Evolutionary conservation across 2,797 vertebrate genomes (phyloP).

Genomic region (Pseudotriccus pelzelni): DNA sequence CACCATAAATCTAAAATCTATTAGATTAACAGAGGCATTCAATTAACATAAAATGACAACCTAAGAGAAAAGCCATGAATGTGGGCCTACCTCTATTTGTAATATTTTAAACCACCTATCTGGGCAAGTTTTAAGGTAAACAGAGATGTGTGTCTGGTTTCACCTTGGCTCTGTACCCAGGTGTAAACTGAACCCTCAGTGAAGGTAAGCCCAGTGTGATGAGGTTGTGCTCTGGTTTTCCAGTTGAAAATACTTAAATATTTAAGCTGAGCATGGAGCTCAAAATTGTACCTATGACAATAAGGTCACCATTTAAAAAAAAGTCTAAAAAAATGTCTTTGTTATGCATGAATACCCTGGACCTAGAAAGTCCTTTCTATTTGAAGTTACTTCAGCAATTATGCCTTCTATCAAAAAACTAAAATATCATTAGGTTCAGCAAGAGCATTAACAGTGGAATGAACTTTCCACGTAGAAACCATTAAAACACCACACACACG

Average conservation of each 20-base stretch:
- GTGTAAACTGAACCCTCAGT: background rate
- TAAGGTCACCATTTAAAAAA: background rate
- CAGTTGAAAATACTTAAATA: background rate
- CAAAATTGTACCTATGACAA: background rate
- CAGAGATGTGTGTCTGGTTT: background rate
- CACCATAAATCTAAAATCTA: slow-evolving; percentile 80
- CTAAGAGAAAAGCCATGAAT: slow-evolving; percentile 67
- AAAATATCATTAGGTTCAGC: background rate
- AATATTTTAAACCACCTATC: slow-evolving; percentile 50
- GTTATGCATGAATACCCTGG: background rate
- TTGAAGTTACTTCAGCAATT: background rate
- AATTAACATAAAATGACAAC: slow-evolving; percentile 81
- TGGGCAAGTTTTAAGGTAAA: background rate
- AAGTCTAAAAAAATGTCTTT: background rate
- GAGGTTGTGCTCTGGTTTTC: background rate
- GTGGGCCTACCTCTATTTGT: slow-evolving; percentile 17
- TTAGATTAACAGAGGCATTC: slow-evolving; percentile 81
- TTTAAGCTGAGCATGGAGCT: background rate
- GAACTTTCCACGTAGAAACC: background rate
- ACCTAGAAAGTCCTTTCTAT: background rate
- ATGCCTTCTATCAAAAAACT: background rate
- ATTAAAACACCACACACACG: background rate
- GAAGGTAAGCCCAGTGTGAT: background rate
- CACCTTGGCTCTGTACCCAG: background rate
- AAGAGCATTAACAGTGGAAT: background rate